Conservation (phyloP, 2,797 vertebrate genomes). For the Catharus ustulatus region DNA sequence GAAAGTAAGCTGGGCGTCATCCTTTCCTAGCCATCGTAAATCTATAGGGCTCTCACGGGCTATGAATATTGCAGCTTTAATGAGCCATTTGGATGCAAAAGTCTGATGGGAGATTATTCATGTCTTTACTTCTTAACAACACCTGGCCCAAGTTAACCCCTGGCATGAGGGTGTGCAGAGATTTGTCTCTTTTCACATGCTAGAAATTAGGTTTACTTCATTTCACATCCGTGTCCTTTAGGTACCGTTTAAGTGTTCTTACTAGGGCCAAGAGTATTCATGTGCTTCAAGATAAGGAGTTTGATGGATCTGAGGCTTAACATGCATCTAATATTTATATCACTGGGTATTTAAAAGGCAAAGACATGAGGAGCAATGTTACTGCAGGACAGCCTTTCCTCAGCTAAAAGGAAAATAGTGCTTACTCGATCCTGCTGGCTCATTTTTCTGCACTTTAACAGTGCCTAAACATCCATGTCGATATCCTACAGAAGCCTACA, state of each 20-base stretch:
- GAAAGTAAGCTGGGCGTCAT: constrained; percentile 59
- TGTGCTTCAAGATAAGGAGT: constrained; percentile 17
- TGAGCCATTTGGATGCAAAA: constrained; percentile 48
- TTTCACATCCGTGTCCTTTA: neutral
- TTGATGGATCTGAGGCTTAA: constrained; percentile 31
- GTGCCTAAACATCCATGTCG: neutral
- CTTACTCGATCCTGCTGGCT: neutral
- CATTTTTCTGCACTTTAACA: neutral
- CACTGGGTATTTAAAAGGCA: constrained; percentile 10
- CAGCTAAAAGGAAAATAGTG: neutral
- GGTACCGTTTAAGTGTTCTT: neutral
- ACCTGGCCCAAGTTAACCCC: constrained; percentile 1
- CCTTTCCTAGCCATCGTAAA: constrained; percentile 59
- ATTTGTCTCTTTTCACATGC: neutral
- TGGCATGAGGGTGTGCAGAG: neutral
- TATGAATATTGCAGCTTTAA: constrained; percentile 42
- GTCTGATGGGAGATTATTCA: constrained; percentile 16
- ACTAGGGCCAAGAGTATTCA: neutral
- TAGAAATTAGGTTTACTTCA: neutral
- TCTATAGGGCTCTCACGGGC: constrained; percentile 52
- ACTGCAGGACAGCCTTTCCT: neutral
- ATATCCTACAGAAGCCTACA: neutral
- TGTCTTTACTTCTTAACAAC: neutral
- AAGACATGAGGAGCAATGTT: neutral
- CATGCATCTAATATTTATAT: constrained; percentile 46